Evolutionary conservation across 2,797 vertebrate genomes (phyloP).

Genomic region (Phylloscopus collybita): DNA sequence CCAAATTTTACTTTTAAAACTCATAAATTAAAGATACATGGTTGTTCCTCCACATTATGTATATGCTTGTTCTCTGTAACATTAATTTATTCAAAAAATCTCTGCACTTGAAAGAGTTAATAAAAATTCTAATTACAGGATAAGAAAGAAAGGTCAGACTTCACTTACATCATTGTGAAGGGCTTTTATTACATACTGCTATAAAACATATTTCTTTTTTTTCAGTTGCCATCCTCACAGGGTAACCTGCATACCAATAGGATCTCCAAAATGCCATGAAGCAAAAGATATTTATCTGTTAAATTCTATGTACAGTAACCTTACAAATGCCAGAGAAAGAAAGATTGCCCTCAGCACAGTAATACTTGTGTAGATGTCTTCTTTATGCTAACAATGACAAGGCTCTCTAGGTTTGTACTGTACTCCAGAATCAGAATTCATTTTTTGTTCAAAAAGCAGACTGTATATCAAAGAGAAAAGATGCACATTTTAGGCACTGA

Average conservation of each 20-base stretch:
- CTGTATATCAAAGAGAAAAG: constrained; percentile 41
- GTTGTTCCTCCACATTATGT: background rate
- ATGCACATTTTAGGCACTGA: constrained; percentile 22
- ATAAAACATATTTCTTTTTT: constrained; percentile 70
- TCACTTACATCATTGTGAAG: constrained; percentile 67
- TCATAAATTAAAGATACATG: background rate
- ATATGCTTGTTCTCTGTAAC: background rate
- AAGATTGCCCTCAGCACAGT: constrained; percentile 63
- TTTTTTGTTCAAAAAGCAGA: constrained; percentile 22
- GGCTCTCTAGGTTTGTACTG: constrained; percentile 15
- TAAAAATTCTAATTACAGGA: constrained; percentile 73
- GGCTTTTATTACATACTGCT: constrained; percentile 69
- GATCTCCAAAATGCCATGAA: constrained; percentile 73
- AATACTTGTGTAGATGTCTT: constrained; percentile 69
- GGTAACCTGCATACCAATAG: constrained; percentile 73
- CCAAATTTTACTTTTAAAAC: constrained; percentile 9
- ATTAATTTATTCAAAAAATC: constrained; percentile 61
- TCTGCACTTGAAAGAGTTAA: constrained; percentile 68
- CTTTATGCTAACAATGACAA: constrained; percentile 74
- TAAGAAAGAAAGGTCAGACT: constrained; percentile 75
- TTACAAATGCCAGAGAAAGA: constrained; percentile 74
- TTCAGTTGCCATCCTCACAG: constrained; percentile 60
- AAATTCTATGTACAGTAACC: constrained; percentile 71
- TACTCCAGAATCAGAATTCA: constrained; percentile 52
- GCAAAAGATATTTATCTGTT: constrained; percentile 72